Evolutionary conservation across 2,888 invertebrate species (phyloP).

Genomic region (Pollenia griseotomentosa): DNA sequence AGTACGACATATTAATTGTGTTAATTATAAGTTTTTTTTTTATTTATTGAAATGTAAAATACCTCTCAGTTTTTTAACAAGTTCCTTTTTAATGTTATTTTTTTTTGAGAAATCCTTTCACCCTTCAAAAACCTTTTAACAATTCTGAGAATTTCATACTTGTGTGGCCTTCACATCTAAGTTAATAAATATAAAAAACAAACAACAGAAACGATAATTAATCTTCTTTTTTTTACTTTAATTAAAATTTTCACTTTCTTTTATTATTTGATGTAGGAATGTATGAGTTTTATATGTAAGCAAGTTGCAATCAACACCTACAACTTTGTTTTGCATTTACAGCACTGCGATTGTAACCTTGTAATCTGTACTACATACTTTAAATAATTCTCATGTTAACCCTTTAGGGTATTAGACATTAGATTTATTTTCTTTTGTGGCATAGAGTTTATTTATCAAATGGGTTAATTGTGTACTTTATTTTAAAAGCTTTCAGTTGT

Average conservation of each 20-base stretch:
- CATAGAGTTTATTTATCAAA: constrained; percentile 2
- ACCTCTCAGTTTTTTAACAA: neutral
- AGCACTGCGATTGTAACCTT: constrained; percentile 8
- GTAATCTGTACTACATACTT: constrained; percentile 6
- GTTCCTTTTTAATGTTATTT: neutral
- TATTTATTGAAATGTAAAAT: neutral
- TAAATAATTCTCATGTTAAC: constrained; percentile 44
- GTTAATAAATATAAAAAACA: neutral
- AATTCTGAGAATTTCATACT: constrained; percentile 30
- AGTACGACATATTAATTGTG: too few species aligned
- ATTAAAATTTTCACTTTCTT: constrained; percentile 59
- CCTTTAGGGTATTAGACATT: constrained; percentile 25
- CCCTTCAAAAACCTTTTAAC: neutral
- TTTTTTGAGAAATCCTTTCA: neutral
- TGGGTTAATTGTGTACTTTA: constrained; percentile 21
- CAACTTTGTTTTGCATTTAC: constrained; percentile 12
- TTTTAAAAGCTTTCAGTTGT: constrained; percentile 6
- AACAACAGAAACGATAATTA: constrained; percentile 10
- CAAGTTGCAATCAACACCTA: constrained; percentile 10
- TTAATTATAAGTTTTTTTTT: too few species aligned
- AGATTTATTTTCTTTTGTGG: constrained; percentile 7
- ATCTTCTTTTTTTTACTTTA: constrained; percentile 20
- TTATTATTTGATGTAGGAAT: constrained; percentile 5
- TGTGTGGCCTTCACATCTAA: constrained; percentile 21
- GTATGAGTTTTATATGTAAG: neutral